A percentile compares a stretch with the other conserved stretches of the same genome.
These are phyloP conservation scores for Lypha dubia DNA, from an alignment of 2,888 invertebrate genomes.

Conservation along the genomic window DNA sequence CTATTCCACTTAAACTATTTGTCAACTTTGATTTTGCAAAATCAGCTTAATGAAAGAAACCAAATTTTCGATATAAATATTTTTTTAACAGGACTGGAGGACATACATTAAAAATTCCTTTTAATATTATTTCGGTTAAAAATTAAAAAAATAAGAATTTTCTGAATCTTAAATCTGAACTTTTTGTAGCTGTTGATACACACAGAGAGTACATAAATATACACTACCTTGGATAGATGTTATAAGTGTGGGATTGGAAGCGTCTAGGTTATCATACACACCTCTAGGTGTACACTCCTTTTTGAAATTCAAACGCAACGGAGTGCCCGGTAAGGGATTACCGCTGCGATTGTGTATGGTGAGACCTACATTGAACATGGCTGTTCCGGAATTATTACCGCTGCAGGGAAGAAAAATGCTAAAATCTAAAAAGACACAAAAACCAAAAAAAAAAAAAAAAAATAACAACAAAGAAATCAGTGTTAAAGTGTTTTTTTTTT, in stretches of 20 bases:
- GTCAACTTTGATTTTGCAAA: no score
- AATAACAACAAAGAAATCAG: background rate
- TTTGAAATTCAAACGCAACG: constrained; percentile 92
- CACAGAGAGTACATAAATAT: constrained; percentile 75
- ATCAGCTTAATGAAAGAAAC: no score
- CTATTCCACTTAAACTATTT: no score
- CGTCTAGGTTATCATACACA: constrained; percentile 87
- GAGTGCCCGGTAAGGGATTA: constrained; percentile 92
- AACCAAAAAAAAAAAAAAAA: no score
- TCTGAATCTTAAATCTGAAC: constrained; percentile 37
- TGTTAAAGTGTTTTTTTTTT: constrained; percentile 29
- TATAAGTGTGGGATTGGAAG: constrained; percentile 83
- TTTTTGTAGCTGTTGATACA: constrained; percentile 60
- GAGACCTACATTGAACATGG: constrained; percentile 93
- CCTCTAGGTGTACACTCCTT: constrained; percentile 97
- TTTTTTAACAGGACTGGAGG: background rate
- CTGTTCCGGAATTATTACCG: constrained; percentile 92
- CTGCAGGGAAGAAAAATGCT: constrained; percentile 94
- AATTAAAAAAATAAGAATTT: constrained; percentile 46
- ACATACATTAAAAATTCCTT: constrained; percentile 23
- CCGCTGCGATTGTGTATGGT: constrained; percentile 92
- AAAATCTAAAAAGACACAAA: constrained; percentile 86
- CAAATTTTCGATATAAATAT: background rate
- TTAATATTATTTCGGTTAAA: background rate
- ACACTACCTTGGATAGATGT: constrained; percentile 84